Percentiles rank a stretch among this genome's conserved stretches.
phyloP scores from a whole-genome alignment of 2,888 invertebrate genomes.

The Heliconius ismenius region DNA sequence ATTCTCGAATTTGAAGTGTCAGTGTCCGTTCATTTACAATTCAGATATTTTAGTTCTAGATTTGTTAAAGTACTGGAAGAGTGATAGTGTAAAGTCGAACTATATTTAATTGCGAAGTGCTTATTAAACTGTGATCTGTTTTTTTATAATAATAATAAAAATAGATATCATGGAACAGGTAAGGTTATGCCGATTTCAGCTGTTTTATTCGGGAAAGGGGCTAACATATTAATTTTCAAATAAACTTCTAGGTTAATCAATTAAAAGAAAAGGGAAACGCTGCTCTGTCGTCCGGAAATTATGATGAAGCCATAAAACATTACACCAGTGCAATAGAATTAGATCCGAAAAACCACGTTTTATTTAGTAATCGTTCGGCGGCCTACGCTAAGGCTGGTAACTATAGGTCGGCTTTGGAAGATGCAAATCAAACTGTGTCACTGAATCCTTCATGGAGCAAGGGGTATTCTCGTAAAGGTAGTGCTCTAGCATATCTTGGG shows the following conservation, averaged over 20 bases:
- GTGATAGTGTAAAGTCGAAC: slow-evolving; percentile 19
- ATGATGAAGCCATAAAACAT: slow-evolving; percentile 88
- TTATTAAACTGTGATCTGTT: slow-evolving; percentile 31
- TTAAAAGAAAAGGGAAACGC: slow-evolving; percentile 94
- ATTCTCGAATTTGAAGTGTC: slow-evolving; percentile 78
- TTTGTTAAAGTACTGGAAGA: slow-evolving; percentile 30
- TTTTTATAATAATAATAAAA: slow-evolving; percentile 40
- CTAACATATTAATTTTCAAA: slow-evolving; percentile 38
- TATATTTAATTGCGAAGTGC: slow-evolving; percentile 19
- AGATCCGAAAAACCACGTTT: slow-evolving; percentile 91
- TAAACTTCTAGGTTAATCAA: slow-evolving; percentile 85
- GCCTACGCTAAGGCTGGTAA: slow-evolving; percentile 91
- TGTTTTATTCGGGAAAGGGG: slow-evolving; percentile 44
- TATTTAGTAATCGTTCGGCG: slow-evolving; percentile 95
- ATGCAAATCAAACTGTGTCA: slow-evolving; percentile 91
- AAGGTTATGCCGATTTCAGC: slow-evolving; percentile 67
- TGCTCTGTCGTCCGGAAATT: slow-evolving; percentile 89
- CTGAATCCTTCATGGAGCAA: slow-evolving; percentile 93
- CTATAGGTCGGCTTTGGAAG: slow-evolving; percentile 88
- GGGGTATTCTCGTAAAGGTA: slow-evolving; percentile 94
- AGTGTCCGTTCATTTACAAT: slow-evolving; percentile 52
- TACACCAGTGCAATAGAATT: slow-evolving; percentile 91
- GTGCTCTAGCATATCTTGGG: slow-evolving; percentile 89
- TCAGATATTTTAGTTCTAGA: slow-evolving; percentile 44
- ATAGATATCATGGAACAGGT: slow-evolving; percentile 72